These are phyloP conservation scores for Thymelicus acteon DNA, from an alignment of 2,888 invertebrate species.

Conservation along the genomic window DNA sequence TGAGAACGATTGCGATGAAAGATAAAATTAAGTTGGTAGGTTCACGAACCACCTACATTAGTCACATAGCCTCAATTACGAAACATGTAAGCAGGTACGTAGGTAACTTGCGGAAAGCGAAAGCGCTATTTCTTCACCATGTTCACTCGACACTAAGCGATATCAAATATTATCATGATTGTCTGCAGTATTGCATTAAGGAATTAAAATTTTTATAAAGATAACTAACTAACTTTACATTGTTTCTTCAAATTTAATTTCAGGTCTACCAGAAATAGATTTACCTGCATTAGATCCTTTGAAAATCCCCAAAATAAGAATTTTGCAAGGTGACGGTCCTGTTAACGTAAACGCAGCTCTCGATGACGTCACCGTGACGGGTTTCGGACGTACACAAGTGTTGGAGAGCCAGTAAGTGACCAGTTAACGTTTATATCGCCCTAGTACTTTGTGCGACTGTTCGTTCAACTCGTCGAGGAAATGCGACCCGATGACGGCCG, in stretches of 20 bases:
- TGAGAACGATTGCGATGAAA: constrained; percentile 40
- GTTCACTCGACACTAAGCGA: constrained; percentile 57
- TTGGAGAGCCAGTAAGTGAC: constrained; percentile 85
- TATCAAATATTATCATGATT: constrained; percentile 36
- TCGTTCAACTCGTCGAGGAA: constrained; percentile 70
- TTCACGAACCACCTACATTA: constrained; percentile 60
- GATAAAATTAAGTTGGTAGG: constrained; percentile 54
- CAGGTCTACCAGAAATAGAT: constrained; percentile 84
- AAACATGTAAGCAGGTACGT: constrained; percentile 67
- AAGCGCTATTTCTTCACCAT: constrained; percentile 80
- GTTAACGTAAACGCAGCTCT: constrained; percentile 89
- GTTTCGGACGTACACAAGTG: constrained; percentile 86
- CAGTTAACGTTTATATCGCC: constrained; percentile 41
- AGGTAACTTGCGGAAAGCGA: constrained; percentile 80
- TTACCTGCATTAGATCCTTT: constrained; percentile 88
- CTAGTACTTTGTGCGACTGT: constrained; percentile 67
- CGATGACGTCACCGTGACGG: constrained; percentile 86
- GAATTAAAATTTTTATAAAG: not conserved
- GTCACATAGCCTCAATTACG: constrained; percentile 79
- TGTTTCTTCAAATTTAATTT: constrained; percentile 22
- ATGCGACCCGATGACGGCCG: constrained; percentile 5
- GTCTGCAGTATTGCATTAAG: constrained; percentile 34
- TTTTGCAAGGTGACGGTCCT: constrained; percentile 88
- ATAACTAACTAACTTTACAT: not conserved
- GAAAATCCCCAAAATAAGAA: constrained; percentile 86